Percentiles rank a stretch among this genome's conserved stretches.
Conservation (phyloP, 1,140 invertebrate species). For the Cherax quadricarinatus region DNA sequence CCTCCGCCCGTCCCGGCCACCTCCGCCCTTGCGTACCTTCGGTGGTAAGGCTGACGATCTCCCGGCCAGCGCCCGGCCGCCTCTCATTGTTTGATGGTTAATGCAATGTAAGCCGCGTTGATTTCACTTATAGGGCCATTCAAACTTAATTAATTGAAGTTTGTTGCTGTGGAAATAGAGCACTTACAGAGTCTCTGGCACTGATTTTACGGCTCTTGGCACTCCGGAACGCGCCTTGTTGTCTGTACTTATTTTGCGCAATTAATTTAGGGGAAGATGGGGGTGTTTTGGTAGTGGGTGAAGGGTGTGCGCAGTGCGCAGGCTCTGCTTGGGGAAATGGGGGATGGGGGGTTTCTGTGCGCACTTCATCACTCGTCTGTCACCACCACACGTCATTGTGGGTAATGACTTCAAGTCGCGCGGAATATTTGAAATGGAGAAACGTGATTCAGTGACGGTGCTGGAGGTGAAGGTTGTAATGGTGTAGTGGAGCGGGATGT, state of each 20-base stretch:
- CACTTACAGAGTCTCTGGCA: conserved; percentile 38
- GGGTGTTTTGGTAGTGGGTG: background rate
- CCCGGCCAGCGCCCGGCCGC: background rate
- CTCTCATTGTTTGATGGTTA: conserved; percentile 68
- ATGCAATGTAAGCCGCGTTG: conserved; percentile 70
- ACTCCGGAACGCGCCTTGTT: conserved; percentile 33
- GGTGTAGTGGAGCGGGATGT: background rate
- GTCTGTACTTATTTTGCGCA: conserved; percentile 31
- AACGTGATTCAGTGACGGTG: conserved; percentile 66
- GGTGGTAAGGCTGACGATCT: conserved; percentile 11
- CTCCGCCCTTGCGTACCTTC: background rate
- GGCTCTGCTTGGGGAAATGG: background rate
- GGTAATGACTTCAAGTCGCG: conserved; percentile 67
- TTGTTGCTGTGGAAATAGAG: conserved; percentile 64
- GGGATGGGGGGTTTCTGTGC: background rate
- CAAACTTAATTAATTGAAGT: conserved; percentile 72
- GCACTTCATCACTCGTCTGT: conserved; percentile 65
- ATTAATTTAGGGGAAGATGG: conserved; percentile 24
- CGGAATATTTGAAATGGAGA: conserved; percentile 68
- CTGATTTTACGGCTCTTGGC: conserved; percentile 52
- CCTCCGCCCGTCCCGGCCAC: background rate
- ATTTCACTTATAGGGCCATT: conserved; percentile 72
- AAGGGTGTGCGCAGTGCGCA: background rate
- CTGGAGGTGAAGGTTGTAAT: conserved; percentile 12
- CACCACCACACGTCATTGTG: conserved; percentile 65